Evolutionary conservation across 2,888 invertebrate genomes (phyloP).

Genomic region (Hololepta plana): DNA sequence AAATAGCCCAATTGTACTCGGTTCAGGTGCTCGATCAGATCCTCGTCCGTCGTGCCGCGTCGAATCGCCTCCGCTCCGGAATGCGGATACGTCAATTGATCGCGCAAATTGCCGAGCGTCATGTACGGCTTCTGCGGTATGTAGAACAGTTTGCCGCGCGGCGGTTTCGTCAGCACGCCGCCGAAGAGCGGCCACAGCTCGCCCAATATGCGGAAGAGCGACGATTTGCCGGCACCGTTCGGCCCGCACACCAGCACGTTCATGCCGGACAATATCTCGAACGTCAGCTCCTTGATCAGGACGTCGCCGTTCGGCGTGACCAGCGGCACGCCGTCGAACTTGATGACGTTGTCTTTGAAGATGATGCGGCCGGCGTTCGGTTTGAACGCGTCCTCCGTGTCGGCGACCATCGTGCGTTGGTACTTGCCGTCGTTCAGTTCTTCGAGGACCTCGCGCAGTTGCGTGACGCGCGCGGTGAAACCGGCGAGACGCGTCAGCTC

Average conservation of each 20-base stretch:
- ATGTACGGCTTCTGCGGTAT: conserved; percentile 96
- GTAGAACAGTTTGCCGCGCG: conserved; percentile 86
- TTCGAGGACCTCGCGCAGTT: conserved; percentile 65
- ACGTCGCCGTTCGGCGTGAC: conserved; percentile 97
- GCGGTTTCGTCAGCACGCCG: conserved; percentile 88
- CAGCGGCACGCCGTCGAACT: conserved; percentile 83
- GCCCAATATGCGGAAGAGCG: conserved; percentile 87
- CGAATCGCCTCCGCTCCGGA: conserved; percentile 68
- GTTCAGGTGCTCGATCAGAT: conserved; percentile 57
- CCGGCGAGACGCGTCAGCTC: conserved; percentile 90
- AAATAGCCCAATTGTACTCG: conserved; percentile 75
- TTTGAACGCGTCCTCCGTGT: conserved; percentile 20
- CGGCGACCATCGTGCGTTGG: conserved; percentile 45
- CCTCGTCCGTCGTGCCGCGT: conserved; percentile 59
- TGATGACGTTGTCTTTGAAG: conserved; percentile 74
- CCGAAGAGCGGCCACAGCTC: conserved; percentile 97
- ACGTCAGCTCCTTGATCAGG: conserved; percentile 69
- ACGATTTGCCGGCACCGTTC: conserved; percentile 96
- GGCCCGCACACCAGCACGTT: conserved; percentile 98
- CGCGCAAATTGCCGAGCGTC: conserved; percentile 87
- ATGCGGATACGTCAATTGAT: conserved; percentile 87
- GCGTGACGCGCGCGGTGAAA: conserved; percentile 84
- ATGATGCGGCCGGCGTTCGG: conserved; percentile 67
- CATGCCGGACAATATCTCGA: conserved; percentile 78
- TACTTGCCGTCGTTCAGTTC: conserved; percentile 65